Percentiles rank a stretch among this genome's conserved stretches.
Evolutionary conservation across 2,797 vertebrate genomes (phyloP).

Genomic region (Diplodus sargus): DNA sequence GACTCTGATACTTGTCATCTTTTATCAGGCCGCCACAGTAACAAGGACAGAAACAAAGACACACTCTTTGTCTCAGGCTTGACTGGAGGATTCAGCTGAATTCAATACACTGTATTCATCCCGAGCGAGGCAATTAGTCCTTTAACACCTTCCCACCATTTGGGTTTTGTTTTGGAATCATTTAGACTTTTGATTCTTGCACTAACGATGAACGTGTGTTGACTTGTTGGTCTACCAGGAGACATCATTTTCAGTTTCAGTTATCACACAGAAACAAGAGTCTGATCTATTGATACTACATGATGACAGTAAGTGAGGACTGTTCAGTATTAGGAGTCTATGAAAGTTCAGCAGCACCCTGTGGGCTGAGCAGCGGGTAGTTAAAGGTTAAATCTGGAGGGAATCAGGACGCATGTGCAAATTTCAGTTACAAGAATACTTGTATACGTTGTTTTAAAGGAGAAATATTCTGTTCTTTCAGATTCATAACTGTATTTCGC

Average conservation of each 20-base stretch:
- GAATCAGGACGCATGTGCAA: not conserved
- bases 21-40: not conserved
- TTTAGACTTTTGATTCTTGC: not conserved
- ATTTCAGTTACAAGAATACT: no score
- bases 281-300: not conserved
- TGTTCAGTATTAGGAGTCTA: not conserved
- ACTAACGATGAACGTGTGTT: not conserved
- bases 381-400: not conserved
- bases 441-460: no score
- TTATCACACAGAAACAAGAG: not conserved
- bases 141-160: not conserved
- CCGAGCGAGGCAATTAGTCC: not conserved
- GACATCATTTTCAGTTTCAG: not conserved
- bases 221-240: not conserved
- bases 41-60: not conserved
- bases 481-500: no score
- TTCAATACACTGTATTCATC: not conserved
- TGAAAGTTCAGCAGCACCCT: not conserved
- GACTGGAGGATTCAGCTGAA: not conserved
- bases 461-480: no score
- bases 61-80: not conserved
- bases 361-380: not conserved
- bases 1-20: not conserved
- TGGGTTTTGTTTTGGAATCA: not conserved
- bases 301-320: not conserved